Evolutionary conservation across 1,140 invertebrate genomes (phyloP), one percentile per base, ranked within the genome.

Genomic region (Battus philenor): DNA sequence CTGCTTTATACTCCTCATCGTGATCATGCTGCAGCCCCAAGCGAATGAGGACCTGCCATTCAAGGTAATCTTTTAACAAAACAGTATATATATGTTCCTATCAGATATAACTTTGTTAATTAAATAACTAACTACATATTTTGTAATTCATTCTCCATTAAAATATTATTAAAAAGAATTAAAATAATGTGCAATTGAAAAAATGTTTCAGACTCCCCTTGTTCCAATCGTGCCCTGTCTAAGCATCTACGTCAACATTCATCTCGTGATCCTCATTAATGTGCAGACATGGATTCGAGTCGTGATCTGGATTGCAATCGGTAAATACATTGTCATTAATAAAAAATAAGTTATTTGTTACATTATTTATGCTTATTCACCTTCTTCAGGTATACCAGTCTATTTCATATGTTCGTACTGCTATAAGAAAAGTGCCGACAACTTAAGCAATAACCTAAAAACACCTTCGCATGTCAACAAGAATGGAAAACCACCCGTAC

Each of bases 261-360:
- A 95, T 64, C 84, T 98, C 24, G 97, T 97, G 94, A 86, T 95
- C 32, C 91, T 95, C 69, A 86, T 98, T 45, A 91, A 93, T 54
- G 54, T 86, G 2, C 87, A 91, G 33, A 97, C 95, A 0, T 97
- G 95, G 95, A 90, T 95, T 33, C 88, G 94, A 60, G 93, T 97
- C 60, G 80, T 81, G 0, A 86, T 94, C 30, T 97, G 95, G 95
- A 89, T 96, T 74, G 53, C 87, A 18, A 87, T 93, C 32, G 92
- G 92, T 88, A 78, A 77, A 68, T 59, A 16, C n/a, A n/a, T n/a
- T n/a, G n/a, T n/a, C n/a, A n/a, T n/a, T n/a, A n/a, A n/a, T n/a
- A 8, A 15, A 17, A 0, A 30, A 11, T 22, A 31, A 12, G 7
- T 4, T 9, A 8, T 26, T 15, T 5, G n/a, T n/a, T n/a, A n/a